Conservation (phyloP, 1,140 invertebrate species). For the Bombus confusus region DNA sequence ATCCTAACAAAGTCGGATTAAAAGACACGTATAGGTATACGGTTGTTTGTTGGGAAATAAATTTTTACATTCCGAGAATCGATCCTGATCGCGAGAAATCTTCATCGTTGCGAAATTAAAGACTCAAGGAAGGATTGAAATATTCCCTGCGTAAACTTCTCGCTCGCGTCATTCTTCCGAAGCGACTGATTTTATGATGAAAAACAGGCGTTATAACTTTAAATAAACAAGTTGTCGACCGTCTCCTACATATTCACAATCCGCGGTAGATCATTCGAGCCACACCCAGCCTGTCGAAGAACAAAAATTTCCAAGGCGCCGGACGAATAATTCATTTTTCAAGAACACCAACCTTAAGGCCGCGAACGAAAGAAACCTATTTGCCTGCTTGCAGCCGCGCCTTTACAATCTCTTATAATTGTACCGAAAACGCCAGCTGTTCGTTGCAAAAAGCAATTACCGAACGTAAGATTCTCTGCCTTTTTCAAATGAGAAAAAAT, state of each 20-base stretch:
- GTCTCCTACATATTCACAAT: background rate
- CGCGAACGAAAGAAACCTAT: background rate
- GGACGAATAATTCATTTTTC: background rate
- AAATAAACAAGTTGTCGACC: background rate
- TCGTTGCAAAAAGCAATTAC: slow-evolving; percentile 5
- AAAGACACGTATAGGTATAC: too few relatives aligned
- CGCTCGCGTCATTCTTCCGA: background rate
- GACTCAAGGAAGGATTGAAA: background rate
- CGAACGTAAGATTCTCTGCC: background rate
- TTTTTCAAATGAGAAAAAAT: background rate
- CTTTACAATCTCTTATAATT: background rate
- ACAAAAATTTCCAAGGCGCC: background rate
- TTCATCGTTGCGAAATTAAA: background rate
- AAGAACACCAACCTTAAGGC: background rate
- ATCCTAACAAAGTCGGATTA: too few relatives aligned
- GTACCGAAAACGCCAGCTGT: background rate
- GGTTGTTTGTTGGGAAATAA: background rate
- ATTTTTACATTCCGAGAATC: background rate
- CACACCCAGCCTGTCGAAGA: background rate
- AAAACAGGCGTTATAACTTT: background rate
- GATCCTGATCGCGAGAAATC: background rate
- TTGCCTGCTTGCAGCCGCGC: background rate
- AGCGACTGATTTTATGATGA: background rate
- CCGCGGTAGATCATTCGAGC: background rate
- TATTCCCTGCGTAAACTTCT: background rate